phyloP scores from a whole-genome alignment of 2,797 vertebrate genomes.

The Propithecus deckenii region DNA sequence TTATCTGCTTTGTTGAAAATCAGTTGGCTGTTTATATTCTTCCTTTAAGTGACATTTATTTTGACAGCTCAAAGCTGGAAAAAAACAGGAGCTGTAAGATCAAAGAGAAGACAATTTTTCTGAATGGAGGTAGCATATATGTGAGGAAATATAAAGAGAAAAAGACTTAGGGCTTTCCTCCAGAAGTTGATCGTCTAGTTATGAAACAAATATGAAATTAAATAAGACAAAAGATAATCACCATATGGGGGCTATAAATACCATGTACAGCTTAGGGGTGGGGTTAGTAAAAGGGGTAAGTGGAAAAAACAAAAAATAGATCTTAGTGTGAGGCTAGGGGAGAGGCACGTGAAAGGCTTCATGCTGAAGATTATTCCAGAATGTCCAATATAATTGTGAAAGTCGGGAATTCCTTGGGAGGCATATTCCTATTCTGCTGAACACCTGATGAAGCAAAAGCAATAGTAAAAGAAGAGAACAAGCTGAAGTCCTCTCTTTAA shows the following conservation, averaged over 20 bases:
- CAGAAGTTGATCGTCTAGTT: neutral
- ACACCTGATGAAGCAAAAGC: neutral
- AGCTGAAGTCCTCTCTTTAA: neutral
- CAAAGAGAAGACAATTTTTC: neutral
- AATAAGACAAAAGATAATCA: neutral
- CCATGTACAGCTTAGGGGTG: neutral
- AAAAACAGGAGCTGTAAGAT: neutral
- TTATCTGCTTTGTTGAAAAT: neutral
- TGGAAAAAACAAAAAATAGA: neutral
- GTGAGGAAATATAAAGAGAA: neutral
- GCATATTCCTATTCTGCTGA: neutral
- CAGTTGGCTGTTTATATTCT: neutral
- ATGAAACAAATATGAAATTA: neutral
- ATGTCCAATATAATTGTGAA: neutral
- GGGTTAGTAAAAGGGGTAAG: neutral
- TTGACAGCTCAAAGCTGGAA: constrained; percentile 21
- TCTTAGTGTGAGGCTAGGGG: neutral
- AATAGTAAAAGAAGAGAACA: neutral
- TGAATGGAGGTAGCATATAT: neutral
- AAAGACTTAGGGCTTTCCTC: neutral
- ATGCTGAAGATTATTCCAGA: neutral
- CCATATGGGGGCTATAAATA: too few species aligned
- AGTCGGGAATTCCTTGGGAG: neutral
- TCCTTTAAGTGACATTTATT: constrained; percentile 26
- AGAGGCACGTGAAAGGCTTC: neutral